Conservation (phyloP, 2,113 vertebrate species). For the Antigone vipio region DNA sequence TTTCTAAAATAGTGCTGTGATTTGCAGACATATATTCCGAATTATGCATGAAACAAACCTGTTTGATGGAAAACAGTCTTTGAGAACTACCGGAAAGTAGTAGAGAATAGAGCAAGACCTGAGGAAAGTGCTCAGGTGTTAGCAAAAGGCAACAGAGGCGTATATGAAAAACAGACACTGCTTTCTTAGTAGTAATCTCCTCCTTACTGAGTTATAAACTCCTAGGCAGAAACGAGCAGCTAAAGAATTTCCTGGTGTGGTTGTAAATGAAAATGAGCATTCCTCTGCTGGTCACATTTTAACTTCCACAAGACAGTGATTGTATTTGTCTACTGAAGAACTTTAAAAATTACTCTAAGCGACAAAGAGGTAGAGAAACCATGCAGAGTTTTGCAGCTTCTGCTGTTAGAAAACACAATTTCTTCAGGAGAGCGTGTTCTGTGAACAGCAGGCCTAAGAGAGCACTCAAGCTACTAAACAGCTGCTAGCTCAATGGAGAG, state of each 20-base stretch:
- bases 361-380: not conserved
- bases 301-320: not conserved
- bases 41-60: not conserved
- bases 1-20: not conserved
- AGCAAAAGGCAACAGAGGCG: not conserved
- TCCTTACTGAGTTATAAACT: not conserved
- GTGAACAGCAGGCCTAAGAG: not conserved
- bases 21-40: not conserved
- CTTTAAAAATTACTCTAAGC: not conserved
- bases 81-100: not conserved
- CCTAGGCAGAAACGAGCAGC: not conserved
- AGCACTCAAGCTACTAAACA: not conserved
- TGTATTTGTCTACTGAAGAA: not conserved
- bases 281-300: not conserved
- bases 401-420: not conserved
- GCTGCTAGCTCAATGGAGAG: not conserved
- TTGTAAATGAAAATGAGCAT: not conserved
- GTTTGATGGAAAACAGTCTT: not conserved
- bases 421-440: not conserved
- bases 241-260: not conserved
- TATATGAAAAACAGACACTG: not conserved
- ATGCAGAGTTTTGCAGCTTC: not conserved
- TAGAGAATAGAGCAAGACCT: not conserved
- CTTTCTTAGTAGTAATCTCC: not conserved
- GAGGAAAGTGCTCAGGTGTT: not conserved